phyloP scores from a whole-genome alignment of 2,113 vertebrate species.

The Gallinago paraguaiae region DNA sequence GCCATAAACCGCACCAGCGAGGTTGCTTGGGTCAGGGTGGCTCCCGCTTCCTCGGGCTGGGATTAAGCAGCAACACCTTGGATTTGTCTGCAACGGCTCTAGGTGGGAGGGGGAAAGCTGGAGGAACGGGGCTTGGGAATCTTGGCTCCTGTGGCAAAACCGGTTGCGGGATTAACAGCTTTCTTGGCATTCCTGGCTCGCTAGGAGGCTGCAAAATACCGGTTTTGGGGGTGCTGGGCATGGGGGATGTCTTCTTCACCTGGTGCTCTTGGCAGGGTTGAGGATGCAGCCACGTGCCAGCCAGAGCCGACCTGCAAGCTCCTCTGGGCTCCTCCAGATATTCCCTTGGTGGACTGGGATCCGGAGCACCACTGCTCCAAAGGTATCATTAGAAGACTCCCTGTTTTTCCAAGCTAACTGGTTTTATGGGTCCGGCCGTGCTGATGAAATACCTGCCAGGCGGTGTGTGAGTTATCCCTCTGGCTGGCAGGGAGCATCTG shows the following conservation, averaged over 20 bases:
- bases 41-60: background rate
- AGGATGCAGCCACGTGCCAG: background rate
- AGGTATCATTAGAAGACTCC: slow-evolving; percentile 61
- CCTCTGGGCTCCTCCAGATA: background rate
- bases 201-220: background rate
- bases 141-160: background rate
- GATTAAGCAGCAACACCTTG: slow-evolving; percentile 5
- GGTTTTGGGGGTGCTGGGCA: background rate
- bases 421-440: slow-evolving; percentile 38
- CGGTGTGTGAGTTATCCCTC: slow-evolving; percentile 25
- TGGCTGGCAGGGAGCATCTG: slow-evolving; percentile 24
- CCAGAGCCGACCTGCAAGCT: background rate
- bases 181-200: background rate
- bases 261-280: background rate
- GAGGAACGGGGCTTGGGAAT: background rate
- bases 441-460: slow-evolving; percentile 54
- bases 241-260: background rate
- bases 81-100: background rate
- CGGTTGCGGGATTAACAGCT: background rate
- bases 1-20: background rate
- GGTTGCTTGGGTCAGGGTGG: background rate
- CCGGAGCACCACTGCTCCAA: background rate
- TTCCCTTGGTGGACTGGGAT: background rate
- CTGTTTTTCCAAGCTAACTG: slow-evolving; percentile 65
- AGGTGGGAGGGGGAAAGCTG: background rate